Evolutionary conservation across 2,888 invertebrate species (phyloP).

Genomic region (Volucella inanis): DNA sequence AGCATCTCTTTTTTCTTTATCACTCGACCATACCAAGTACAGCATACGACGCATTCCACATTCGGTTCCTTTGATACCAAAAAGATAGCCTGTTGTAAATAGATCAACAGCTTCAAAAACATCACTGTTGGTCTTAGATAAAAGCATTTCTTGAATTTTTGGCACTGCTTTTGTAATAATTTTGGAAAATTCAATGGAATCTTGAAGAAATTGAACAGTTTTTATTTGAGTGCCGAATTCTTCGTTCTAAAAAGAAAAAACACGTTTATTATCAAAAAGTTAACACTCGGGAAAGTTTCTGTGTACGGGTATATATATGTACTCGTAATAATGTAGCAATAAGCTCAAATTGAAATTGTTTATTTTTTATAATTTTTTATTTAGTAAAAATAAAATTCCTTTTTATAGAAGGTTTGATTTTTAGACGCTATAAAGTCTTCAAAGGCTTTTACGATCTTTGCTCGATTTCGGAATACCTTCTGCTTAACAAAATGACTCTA

Average conservation of each 20-base stretch:
- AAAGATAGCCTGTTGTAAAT: conserved; percentile 91
- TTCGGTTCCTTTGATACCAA: conserved; percentile 89
- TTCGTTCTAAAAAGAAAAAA: conserved; percentile 81
- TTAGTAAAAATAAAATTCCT: no score
- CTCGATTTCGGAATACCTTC: no score
- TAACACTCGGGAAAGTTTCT: no score
- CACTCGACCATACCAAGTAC: conserved; percentile 91
- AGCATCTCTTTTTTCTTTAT: conserved; percentile 88
- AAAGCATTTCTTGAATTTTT: conserved; percentile 89
- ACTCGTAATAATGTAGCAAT: no score
- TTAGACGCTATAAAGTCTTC: no score
- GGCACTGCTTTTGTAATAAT: conserved; percentile 83
- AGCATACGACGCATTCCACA: conserved; percentile 90
- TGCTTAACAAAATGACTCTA: no score
- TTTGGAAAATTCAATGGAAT: conserved; percentile 84
- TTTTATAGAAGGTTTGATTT: no score
- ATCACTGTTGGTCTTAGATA: conserved; percentile 89
- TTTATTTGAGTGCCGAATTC: conserved; percentile 86
- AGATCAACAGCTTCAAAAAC: conserved; percentile 95
- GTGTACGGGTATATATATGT: no score
- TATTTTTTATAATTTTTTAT: no score
- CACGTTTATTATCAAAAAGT: not conserved
- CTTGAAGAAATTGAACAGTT: conserved; percentile 89
- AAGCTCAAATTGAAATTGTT: no score
- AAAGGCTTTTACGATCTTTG: no score